These are phyloP conservation scores for Poecilia picta DNA, from an alignment of 2,797 vertebrate genomes.

Conservation along the genomic window DNA sequence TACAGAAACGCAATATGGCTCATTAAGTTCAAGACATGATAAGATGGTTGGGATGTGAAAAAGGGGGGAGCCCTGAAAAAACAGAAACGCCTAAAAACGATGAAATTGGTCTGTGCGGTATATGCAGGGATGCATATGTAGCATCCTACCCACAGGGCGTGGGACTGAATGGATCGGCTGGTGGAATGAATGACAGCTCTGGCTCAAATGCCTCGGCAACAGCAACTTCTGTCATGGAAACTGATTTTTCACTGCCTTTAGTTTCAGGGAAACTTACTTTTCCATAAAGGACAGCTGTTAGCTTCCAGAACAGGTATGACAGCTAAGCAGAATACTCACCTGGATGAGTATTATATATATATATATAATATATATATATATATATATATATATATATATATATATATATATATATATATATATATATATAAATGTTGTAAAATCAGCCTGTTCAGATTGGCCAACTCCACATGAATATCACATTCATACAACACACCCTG, in stretches of 20 bases:
- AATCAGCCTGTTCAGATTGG: background rate
- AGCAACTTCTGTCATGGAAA: background rate
- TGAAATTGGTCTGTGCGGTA: background rate
- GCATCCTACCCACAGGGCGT: background rate
- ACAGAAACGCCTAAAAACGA: background rate
- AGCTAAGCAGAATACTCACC: background rate
- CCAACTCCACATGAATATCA: background rate
- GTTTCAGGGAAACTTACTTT: background rate
- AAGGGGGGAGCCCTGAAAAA: slow-evolving; percentile 4
- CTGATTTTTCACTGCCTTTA: background rate
- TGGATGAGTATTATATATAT: too few species aligned
- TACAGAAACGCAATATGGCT: slow-evolving; percentile 41
- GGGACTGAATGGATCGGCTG: slow-evolving; percentile 1
- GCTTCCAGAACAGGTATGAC: background rate
- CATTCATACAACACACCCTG: background rate
- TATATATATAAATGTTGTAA: background rate
- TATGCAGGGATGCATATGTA: background rate
- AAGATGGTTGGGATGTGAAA: slow-evolving; percentile 33
- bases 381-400: too few species aligned
- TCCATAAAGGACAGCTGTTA: background rate
- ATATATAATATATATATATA: too few species aligned
- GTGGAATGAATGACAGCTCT: background rate
- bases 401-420: too few species aligned
- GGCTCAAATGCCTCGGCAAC: background rate
- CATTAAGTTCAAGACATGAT: slow-evolving; percentile 58